Percentiles rank a stretch among this genome's conserved stretches.
Evolutionary conservation across 2,888 invertebrate genomes (phyloP).

Genomic region (Prionchulus punctatus): DNA sequence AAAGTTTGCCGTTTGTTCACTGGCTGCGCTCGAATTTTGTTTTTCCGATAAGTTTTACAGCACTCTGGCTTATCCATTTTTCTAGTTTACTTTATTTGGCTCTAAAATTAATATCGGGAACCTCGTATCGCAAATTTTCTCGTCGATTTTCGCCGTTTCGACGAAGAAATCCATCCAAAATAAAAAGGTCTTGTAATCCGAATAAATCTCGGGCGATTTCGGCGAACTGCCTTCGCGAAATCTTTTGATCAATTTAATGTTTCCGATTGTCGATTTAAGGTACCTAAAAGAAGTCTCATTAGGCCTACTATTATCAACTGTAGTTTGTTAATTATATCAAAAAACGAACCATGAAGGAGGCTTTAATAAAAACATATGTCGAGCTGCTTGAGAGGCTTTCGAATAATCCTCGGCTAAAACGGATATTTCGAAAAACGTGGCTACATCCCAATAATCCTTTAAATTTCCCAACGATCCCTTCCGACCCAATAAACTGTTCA

Average conservation of each 20-base stretch:
- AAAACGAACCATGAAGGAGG: slow-evolving; percentile 38
- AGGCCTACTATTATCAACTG: not conserved
- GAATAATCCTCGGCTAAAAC: slow-evolving; percentile 89
- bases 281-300: slow-evolving; percentile 46
- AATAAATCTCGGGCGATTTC: slow-evolving; percentile 13
- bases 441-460: slow-evolving; percentile 97
- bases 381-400: slow-evolving; percentile 86
- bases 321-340: not conserved
- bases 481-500: slow-evolving; percentile 91
- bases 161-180: slow-evolving; percentile 99
- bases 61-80: too few species aligned
- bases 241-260: slow-evolving; percentile 72
- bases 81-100: slow-evolving; percentile 57
- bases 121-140: slow-evolving; percentile 16
- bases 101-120: slow-evolving; percentile 54
- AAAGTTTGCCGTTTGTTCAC: too few species aligned
- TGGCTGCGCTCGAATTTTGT: not conserved
- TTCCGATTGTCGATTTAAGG: slow-evolving; percentile 87
- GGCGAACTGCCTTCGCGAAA: slow-evolving; percentile 46
- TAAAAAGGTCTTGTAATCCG: slow-evolving; percentile 45
- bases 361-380: slow-evolving; percentile 43
- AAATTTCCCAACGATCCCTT: slow-evolving; percentile 83
- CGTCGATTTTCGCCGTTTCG: slow-evolving; percentile 57
- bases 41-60: too few species aligned
- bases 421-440: slow-evolving; percentile 93